These are phyloP conservation scores for Hyla sarda DNA, from an alignment of 2,113 vertebrate genomes.

Conservation along the genomic window DNA sequence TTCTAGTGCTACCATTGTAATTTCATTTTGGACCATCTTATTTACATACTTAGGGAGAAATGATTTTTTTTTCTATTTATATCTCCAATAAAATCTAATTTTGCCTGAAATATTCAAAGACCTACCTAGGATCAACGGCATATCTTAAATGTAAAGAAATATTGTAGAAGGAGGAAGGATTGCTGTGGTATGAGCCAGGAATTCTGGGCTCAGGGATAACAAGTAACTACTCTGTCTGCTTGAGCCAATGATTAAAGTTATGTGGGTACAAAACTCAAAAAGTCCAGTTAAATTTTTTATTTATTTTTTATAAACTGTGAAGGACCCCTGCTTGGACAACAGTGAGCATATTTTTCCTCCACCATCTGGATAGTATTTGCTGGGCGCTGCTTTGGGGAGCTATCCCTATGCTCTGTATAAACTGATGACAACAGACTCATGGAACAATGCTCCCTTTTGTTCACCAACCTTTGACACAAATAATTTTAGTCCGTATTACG, in stretches of 20 bases:
- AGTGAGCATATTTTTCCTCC: constrained; percentile 51
- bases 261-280: constrained; percentile 45
- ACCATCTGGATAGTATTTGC: constrained; percentile 60
- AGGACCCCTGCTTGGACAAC: constrained; percentile 47
- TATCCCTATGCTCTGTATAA: constrained; percentile 58
- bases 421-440: constrained; percentile 57
- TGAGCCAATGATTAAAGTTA: constrained; percentile 23
- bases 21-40: not conserved
- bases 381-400: constrained; percentile 54
- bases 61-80: not conserved
- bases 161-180: not conserved
- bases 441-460: constrained; percentile 55
- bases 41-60: not conserved
- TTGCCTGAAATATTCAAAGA: not conserved
- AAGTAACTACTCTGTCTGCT: constrained; percentile 32
- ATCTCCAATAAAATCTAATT: not conserved
- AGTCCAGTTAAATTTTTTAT: constrained; percentile 35
- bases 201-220: constrained; percentile 31
- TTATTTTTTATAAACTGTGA: constrained; percentile 50
- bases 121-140: not conserved
- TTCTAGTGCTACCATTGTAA: too few species aligned
- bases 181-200: constrained; percentile 35
- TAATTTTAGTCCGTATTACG: constrained; percentile 58
- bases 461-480: constrained; percentile 60
- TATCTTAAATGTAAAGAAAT: not conserved